Conservation (phyloP, 2,797 vertebrate genomes). For the Gymnocypris eckloni region DNA sequence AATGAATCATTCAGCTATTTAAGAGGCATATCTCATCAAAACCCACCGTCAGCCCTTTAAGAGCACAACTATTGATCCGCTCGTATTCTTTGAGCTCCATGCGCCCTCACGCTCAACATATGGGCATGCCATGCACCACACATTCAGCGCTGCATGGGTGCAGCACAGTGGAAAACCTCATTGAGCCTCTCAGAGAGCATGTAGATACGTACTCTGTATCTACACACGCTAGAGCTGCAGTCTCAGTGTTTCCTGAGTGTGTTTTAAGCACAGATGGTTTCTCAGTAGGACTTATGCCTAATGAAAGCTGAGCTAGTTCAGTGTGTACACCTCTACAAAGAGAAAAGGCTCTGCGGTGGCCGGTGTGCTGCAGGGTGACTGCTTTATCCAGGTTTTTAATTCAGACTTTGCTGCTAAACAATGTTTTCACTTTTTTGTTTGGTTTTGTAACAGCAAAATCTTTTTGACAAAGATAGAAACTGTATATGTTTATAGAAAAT, state of each 20-base stretch:
- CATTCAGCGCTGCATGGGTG: neutral
- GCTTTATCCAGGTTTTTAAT: conserved; percentile 41
- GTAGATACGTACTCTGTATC: neutral
- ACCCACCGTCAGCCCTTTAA: neutral
- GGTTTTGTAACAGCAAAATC: neutral
- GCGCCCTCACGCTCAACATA: conserved; percentile 27
- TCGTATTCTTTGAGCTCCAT: conserved; percentile 13
- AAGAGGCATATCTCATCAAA: conserved; percentile 11
- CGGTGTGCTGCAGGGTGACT: conserved; percentile 35
- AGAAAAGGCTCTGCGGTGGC: conserved; percentile 35
- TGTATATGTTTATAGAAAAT: neutral
- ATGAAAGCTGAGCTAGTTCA: conserved; percentile 53
- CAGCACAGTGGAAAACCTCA: conserved; percentile 15
- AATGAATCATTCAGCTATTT: conserved; percentile 34
- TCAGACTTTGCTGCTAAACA: conserved; percentile 18
- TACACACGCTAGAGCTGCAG: neutral
- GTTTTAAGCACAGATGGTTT: conserved; percentile 55
- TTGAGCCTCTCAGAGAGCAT: neutral
- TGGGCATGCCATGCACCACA: neutral
- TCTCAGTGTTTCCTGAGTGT: neutral
- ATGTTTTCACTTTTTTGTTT: conserved; percentile 16
- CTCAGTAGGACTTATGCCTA: conserved; percentile 54
- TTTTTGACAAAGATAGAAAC: neutral
- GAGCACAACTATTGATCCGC: neutral
- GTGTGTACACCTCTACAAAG: conserved; percentile 49